A percentile compares a stretch with the other conserved stretches of the same genome.
Evolutionary conservation across 2,113 vertebrate genomes (phyloP).

Genomic region (Polypterus bichir): DNA sequence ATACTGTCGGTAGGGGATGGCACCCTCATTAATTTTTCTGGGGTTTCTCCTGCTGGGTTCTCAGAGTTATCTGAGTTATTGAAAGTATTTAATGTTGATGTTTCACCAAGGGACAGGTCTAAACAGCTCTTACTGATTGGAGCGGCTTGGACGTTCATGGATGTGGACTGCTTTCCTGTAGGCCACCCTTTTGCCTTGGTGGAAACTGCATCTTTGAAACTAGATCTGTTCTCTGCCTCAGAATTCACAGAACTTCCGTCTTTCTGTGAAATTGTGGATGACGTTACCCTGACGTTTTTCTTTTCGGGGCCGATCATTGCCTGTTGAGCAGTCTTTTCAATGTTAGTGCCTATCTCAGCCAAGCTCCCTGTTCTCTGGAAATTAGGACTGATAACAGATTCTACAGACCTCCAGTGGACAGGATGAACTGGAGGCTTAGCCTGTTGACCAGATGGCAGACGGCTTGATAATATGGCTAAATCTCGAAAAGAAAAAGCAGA

Average conservation of each 20-base stretch:
- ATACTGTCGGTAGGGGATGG: slow-evolving; percentile 50
- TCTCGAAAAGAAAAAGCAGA: slow-evolving; percentile 19
- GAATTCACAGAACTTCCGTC: not conserved
- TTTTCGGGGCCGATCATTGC: slow-evolving; percentile 20
- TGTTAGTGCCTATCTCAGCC: no score
- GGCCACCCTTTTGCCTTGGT: slow-evolving; percentile 13
- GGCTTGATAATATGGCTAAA: slow-evolving; percentile 29
- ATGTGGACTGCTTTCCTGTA: slow-evolving; percentile 17
- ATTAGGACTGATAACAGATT: not conserved
- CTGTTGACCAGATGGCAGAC: slow-evolving; percentile 17
- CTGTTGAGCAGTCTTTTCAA: slow-evolving; percentile 18
- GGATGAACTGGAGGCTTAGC: not conserved
- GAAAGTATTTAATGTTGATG: slow-evolving; percentile 37
- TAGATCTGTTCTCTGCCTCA: not conserved
- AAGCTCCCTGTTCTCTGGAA: not conserved
- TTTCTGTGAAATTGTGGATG: not conserved
- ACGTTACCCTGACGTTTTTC: not conserved
- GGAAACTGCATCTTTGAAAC: not conserved
- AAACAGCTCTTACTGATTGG: slow-evolving; percentile 36
- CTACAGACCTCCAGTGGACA: not conserved
- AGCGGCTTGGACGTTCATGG: slow-evolving; percentile 23
- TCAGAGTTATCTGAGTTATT: slow-evolving; percentile 23
- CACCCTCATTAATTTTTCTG: slow-evolving; percentile 32
- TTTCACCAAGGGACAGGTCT: slow-evolving; percentile 35
- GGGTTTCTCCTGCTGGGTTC: slow-evolving; percentile 33